Evolutionary conservation across 2,888 invertebrate species (phyloP).

Genomic region (Mimumesa dahlbomi): DNA sequence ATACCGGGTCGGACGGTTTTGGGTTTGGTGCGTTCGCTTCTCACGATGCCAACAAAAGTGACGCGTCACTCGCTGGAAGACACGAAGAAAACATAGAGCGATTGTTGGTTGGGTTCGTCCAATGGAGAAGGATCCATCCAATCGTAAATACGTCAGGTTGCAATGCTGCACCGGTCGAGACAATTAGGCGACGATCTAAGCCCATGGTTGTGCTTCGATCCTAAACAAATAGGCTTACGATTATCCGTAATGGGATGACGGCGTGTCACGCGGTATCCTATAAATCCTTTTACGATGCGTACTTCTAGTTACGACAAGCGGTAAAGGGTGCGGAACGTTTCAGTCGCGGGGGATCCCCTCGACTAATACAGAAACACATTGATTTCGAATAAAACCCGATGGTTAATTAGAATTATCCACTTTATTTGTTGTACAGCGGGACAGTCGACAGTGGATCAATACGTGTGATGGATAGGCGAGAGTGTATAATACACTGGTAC

Average conservation of each 20-base stretch:
- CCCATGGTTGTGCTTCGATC: conserved; percentile 60
- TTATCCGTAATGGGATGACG: conserved; percentile 74
- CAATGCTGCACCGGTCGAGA: conserved; percentile 56
- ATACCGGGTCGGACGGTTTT: conserved; percentile 36
- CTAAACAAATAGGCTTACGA: conserved; percentile 76
- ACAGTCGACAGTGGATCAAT: too few species aligned
- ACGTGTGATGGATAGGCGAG: too few species aligned
- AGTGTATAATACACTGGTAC: too few species aligned
- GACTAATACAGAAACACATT: conserved; percentile 34
- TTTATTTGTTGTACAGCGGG: too few species aligned
- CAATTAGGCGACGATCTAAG: conserved; percentile 66
- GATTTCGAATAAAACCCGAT: conserved; percentile 31
- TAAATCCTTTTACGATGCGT: conserved; percentile 70
- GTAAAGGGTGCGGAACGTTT: conserved; percentile 32
- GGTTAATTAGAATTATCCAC: conserved; percentile 40
- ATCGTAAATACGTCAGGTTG: conserved; percentile 64
- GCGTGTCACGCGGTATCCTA: conserved; percentile 61
- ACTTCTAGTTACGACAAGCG: conserved; percentile 49
- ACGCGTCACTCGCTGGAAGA: conserved; percentile 52
- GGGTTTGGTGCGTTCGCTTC: conserved; percentile 62
- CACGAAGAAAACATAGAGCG: background rate
- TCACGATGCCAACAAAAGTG: conserved; percentile 60
- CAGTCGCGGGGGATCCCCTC: background rate
- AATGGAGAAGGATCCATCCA: conserved; percentile 38
- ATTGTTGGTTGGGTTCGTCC: conserved; percentile 13